phyloP scores from a whole-genome alignment of 2,113 vertebrate species.

The Sula dactylatra region DNA sequence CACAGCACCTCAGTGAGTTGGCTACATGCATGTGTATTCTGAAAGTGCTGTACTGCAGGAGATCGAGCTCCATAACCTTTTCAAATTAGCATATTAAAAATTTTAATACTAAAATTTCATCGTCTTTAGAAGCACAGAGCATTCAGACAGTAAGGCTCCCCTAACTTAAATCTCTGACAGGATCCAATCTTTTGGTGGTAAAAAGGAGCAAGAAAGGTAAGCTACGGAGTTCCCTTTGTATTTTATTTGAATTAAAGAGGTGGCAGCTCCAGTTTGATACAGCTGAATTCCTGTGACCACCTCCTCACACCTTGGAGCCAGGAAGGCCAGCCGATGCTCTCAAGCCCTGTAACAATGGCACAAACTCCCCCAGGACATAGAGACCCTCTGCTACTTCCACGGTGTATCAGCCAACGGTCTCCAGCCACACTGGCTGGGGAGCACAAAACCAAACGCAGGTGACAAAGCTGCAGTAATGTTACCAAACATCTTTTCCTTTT shows the following conservation, averaged over 20 bases:
- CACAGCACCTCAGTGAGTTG: background rate
- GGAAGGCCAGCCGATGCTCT: background rate
- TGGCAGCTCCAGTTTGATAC: background rate
- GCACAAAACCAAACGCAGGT: background rate
- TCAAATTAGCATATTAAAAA: background rate
- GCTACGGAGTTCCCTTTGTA: background rate
- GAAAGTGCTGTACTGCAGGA: constrained; percentile 17
- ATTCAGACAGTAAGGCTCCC: constrained; percentile 29
- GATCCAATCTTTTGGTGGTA: background rate
- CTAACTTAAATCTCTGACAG: constrained; percentile 32
- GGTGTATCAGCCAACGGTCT: background rate
- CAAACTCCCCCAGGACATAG: background rate
- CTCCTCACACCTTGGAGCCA: background rate
- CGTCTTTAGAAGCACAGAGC: constrained; percentile 21
- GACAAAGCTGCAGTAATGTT: background rate
- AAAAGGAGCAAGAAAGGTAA: constrained; percentile 11
- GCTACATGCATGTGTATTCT: background rate
- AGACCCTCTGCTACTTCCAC: background rate
- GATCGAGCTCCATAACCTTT: constrained; percentile 55
- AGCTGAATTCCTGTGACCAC: background rate
- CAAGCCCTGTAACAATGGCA: background rate
- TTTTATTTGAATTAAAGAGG: background rate
- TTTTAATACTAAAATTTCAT: constrained; percentile 25
- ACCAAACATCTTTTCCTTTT: background rate
- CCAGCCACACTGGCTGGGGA: background rate